Base-by-base conservation (phyloP, 23 tunicate species). In the Corella eumyota region DNA sequence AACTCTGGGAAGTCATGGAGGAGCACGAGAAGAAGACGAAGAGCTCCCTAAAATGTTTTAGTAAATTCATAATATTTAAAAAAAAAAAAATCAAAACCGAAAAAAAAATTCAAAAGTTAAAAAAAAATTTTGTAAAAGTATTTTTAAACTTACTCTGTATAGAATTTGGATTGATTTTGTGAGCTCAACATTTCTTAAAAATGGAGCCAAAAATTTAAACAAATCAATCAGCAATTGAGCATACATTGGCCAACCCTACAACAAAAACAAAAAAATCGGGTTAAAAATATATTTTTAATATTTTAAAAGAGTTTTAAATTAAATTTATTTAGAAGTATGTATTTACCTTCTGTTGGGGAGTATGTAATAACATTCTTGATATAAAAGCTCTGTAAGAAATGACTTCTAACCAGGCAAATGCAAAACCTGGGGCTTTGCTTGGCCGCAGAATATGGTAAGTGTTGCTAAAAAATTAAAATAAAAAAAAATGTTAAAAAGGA, bases 1-100 rank as follows among this genome's bases (percentile, higher is more conserved):
- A 93, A 93, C 73, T 93, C 95, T 20, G 99, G 99, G 54, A 83
- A 93, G 73, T 93, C 99, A 65, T 93, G 99, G 3, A 93, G 77
- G 6, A 93, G 70, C 1, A 93, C 95, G 61, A 93, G 79, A 32
- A 93, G 66, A 11, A 93, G 70, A 13, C 99, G 82, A n/a, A 93
- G 78, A 7, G 87, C 78, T 34, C 99, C 99, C 86, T 93, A 78
- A 0, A 48, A 64, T 45, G 15, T 40, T 71, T 71, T 23, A 77
- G 36, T 32, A 77, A 33, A 45, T 60, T 67, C 38, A 31, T 37
- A 64, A 50, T 13, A 64, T n/a, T 31, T 64, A 64, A 38, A 45
- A 50, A n/a, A n/a, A n/a, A n/a, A n/a, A n/a, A n/a, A n/a, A n/a
- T n/a, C n/a, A n/a, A n/a, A n/a, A n/a, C n/a, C n/a, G n/a, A n/a